Evolutionary conservation across 2,888 invertebrate species (phyloP).

Genomic region (Orchesella flavescens): DNA sequence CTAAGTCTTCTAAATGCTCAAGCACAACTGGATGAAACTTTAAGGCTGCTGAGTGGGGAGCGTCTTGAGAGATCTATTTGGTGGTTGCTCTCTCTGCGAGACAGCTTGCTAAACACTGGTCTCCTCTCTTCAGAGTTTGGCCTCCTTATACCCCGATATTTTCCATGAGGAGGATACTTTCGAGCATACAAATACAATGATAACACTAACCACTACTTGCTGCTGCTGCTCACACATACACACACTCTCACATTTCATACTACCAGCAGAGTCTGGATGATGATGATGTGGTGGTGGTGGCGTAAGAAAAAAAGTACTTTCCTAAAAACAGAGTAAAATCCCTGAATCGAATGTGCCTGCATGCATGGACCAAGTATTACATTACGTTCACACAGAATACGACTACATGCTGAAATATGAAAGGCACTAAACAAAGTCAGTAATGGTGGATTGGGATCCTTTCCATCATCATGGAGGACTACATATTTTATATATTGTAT

Average conservation of each 20-base stretch:
- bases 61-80: too few species aligned
- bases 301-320: constrained; percentile 17
- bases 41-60: too few species aligned
- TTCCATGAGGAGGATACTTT: constrained; percentile 35
- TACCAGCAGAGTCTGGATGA: background rate
- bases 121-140: constrained; percentile 45
- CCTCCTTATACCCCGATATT: constrained; percentile 60
- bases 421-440: background rate
- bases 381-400: constrained; percentile 35
- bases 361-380: constrained; percentile 41
- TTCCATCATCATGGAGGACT: background rate
- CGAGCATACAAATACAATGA: constrained; percentile 32
- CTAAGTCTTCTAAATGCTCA: too few species aligned
- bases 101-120: constrained; percentile 50
- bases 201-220: constrained; percentile 58
- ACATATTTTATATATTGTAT: constrained; percentile 26
- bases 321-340: constrained; percentile 42
- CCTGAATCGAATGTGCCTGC: constrained; percentile 48
- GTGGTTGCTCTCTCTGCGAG: constrained; percentile 4
- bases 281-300: background rate
- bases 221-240: background rate
- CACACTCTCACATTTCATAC: background rate
- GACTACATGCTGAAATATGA: constrained; percentile 17
- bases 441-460: background rate
- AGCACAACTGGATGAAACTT: too few species aligned